Base-by-base conservation (phyloP, 2,888 invertebrate genomes). In the Sialis lutaria region DNA sequence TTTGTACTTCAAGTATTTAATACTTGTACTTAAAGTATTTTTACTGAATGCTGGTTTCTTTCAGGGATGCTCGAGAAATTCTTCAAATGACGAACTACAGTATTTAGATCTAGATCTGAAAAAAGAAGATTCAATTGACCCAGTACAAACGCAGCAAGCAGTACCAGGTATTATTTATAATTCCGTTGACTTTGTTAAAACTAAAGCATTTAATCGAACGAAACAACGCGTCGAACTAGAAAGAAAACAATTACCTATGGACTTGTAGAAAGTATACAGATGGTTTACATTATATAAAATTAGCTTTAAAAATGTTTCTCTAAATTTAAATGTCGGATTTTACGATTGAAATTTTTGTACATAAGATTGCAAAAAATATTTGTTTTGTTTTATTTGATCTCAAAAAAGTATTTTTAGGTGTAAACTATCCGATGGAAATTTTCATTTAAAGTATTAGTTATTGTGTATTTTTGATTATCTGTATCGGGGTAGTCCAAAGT, bases 181-280 rank as follows among this genome's bases (percentile, higher is more conserved):
- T 63, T 87, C 85, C 1, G 91, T 95, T 0, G 93, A 95, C 67
- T 93, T 93, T 68, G 69, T 89, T 45, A 93, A 91, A 70, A 95
- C 93, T 0, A 82, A 89, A 61, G 93, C 92, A 6, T 88, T 95
- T 59, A 89, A 87, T 64, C 79, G 84, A 50, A 90, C 87, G 35
- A 74, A 84, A 45, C 81, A 84, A 60, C 81, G 83, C 58, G 80
- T 84, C 0, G 86, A 83, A 60, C 79, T 78, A 51, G 78, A 78
- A 34, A 65, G 82, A 52, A 67, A 67, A 51, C 61, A 64, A 50
- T 64, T 63, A 49, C 59, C 63, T 33, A 62, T 62, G 43, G 63
- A 65, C 53, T 48, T 43, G 40, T 49, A 42, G 45, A 43, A 43
- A 12, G 33, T 37, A 37, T n/a, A 12, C 37, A 37, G 37, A 22